Evolutionary conservation across 2,888 invertebrate genomes (phyloP).

Genomic region (Teleogryllus oceanicus): DNA sequence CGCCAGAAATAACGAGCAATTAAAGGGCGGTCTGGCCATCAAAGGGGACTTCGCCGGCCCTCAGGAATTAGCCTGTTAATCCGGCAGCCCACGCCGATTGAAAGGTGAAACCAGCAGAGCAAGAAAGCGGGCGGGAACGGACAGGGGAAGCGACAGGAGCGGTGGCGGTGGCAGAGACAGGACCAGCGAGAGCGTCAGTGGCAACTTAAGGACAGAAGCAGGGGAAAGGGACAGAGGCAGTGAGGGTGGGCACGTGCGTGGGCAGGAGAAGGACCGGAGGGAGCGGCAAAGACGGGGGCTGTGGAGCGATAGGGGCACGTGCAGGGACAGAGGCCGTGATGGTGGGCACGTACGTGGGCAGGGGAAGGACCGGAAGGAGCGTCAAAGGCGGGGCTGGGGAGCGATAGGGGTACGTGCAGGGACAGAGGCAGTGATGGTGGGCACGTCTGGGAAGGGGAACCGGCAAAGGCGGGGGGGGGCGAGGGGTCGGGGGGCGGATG

Average conservation of each 20-base stretch:
- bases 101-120: constrained; percentile 1
- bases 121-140: background rate
- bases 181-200: background rate
- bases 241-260: too few relatives aligned
- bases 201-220: background rate
- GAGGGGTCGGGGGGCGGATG: too few relatives aligned
- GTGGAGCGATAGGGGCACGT: too few relatives aligned
- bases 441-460: too few relatives aligned
- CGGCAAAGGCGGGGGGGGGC: too few relatives aligned
- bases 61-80: constrained; percentile 18
- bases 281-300: background rate
- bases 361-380: too few relatives aligned
- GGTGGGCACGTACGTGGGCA: too few relatives aligned
- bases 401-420: too few relatives aligned
- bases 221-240: background rate
- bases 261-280: background rate
- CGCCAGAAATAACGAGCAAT: constrained; percentile 18
- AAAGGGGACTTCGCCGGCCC: constrained; percentile 3
- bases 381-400: too few relatives aligned
- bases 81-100: constrained; percentile 18
- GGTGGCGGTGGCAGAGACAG: background rate
- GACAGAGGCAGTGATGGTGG: too few relatives aligned
- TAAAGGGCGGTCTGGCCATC: constrained; percentile 9
- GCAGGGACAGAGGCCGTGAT: too few relatives aligned
- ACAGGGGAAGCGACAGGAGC: background rate